Evolutionary conservation across 2,888 invertebrate species (phyloP), one percentile per base, ranked within the genome.

Genomic region (Sinotaia quadrata): DNA sequence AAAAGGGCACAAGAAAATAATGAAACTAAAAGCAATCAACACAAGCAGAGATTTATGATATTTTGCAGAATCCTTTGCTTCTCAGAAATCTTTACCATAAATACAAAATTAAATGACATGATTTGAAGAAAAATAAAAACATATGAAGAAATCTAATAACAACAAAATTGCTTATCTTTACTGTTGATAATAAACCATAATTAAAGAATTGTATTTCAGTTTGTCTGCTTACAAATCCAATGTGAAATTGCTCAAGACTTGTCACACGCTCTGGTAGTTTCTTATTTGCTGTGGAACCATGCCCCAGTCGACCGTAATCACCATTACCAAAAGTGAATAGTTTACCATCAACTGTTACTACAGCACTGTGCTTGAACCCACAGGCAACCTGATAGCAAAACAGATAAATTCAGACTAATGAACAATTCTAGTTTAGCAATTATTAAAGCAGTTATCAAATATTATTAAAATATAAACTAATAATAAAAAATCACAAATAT

Each of bases 261-360:
- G 87, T 83, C 1, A 92, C 91, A 67, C 90, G 84, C 79, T 92
- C 92, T 0, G 92, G 92, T 7, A 91, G 79, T 84, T 92, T 92
- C 84, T 91, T 91, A 85, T 92, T 92, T 5, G 90, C 89, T 1
- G 91, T 91, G 3, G 90, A 89, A 1, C 92, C 92, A 58, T 91
- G 88, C 2, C 89, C 89, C 7, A 92, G 87, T 57, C 92, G 87
- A 1, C 92, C 92, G 82, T 91, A 91, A 81, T 92, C 92, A 18
- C 92, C 92, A 83, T 91, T 91, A 47, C 92, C 92, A 84, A 92
- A 92, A 0, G 91, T 92, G 81, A 90, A 92, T 44, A 92, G 87
- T 81, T 91, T 91, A 12, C 92, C 92, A 82, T 92, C 91, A 4
- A 89, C 88, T 2, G 92, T 92, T 33, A 92, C 91, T 5, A 91